A percentile compares a stretch with the other conserved stretches of the same genome.
These are phyloP conservation scores for Dasysyrphus albostriatus DNA, from an alignment of 2,888 invertebrate species.

Conservation along the genomic window DNA sequence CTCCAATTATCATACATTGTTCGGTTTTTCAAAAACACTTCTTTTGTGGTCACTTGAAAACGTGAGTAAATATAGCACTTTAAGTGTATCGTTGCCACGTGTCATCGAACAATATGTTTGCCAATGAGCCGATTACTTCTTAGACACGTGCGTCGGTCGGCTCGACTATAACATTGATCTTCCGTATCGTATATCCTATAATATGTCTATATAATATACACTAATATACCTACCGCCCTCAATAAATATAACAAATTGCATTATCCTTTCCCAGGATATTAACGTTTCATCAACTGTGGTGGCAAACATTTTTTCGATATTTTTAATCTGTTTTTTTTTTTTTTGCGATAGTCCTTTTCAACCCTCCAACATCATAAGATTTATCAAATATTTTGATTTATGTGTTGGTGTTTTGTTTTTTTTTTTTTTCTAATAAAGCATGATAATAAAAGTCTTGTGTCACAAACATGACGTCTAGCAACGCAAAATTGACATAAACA, in stretches of 20 bases:
- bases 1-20: slow-evolving; percentile 48
- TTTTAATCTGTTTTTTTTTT: slow-evolving; percentile 40
- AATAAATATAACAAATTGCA: slow-evolving; percentile 70
- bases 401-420: slow-evolving; percentile 52
- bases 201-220: slow-evolving; percentile 26
- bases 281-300: slow-evolving; percentile 21
- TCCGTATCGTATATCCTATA: slow-evolving; percentile 61
- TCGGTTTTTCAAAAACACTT: slow-evolving; percentile 54
- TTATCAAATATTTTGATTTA: slow-evolving; percentile 71
- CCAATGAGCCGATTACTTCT: slow-evolving; percentile 71
- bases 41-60: slow-evolving; percentile 71
- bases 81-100: slow-evolving; percentile 74
- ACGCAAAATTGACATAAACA: slow-evolving; percentile 66
- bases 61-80: slow-evolving; percentile 67
- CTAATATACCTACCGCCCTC: slow-evolving; percentile 50
- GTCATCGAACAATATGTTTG: slow-evolving; percentile 71
- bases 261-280: slow-evolving; percentile 65
- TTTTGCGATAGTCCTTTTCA: slow-evolving; percentile 5
- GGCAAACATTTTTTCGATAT: slow-evolving; percentile 1
- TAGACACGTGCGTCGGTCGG: slow-evolving; percentile 57
- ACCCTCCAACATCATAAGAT: slow-evolving; percentile 23
- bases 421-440: slow-evolving; percentile 23
- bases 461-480: slow-evolving; percentile 57
- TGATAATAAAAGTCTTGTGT: slow-evolving; percentile 44
- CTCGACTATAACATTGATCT: slow-evolving; percentile 58